Base-by-base conservation (phyloP, 2,888 invertebrate genomes). In the Muschampia staudingeri region DNA sequence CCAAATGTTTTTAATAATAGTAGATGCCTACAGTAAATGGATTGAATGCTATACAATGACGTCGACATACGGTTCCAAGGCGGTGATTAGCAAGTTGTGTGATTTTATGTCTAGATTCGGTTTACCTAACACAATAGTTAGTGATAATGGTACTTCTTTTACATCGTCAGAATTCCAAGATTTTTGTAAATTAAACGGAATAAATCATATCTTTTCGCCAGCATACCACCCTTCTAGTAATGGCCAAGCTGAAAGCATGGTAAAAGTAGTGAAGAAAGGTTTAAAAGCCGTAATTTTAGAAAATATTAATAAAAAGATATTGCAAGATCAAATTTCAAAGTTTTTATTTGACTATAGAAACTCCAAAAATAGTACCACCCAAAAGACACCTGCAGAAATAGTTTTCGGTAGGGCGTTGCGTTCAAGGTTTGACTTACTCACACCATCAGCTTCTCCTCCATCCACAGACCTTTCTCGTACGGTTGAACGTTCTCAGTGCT, bases 401-500 rank as follows among this genome's bases (percentile, higher is more conserved):
- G 8, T 52, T n/a, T 52, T n/a, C 8, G n/a, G 52, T n/a, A n/a
- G 52, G n/a, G 52, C 52, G n/a, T n/a, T 52, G 6, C 52, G 52
- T 1, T 52, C 52, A 16, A 52, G 52, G 52, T 52, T 52, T 16
- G 52, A 52, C n/a, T n/a, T 52, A n/a, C 52, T 52, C 5, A 5
- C 52, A 52, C 52, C 52, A 52, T 52, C n/a, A 42, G 16, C 19
- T 16, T 67, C 80, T 40, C 73, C 80, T 19, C 30, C 80, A 30
- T 80, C 80, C 40, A 30, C 73, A n/a, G 67, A 42, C 16, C 73
- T 48, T 19, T 11, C 44, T 73, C 48, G 71, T 19, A 48, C 19
- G 4, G 65, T 75, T 3, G n/a, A 61, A 44, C 16, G 14, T 14
- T 65, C 73, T 70, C 73, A 80, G 73, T 80, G 6, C 40, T 80